Conservation (phyloP, 2,797 vertebrate species). For the Kryptolebias ocellatus region DNA sequence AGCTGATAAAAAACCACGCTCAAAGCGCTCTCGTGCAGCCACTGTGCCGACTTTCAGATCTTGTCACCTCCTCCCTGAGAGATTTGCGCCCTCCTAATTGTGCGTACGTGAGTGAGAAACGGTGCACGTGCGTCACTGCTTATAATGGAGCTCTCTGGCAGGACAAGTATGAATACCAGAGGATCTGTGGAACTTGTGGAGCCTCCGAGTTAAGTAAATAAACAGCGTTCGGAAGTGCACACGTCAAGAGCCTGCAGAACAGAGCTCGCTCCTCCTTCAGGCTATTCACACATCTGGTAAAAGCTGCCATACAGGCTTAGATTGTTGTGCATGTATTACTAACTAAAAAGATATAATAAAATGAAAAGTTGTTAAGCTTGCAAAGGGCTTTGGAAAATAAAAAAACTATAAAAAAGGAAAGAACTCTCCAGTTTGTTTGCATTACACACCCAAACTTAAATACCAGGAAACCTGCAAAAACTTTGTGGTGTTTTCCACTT, state of each 20-base stretch:
- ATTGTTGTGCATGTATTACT: neutral
- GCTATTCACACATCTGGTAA: conserved; percentile 10
- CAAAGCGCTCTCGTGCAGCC: conserved; percentile 14
- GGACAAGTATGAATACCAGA: conserved; percentile 57
- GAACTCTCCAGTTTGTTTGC: conserved; percentile 23
- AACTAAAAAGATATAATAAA: too few relatives aligned
- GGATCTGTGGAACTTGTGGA: conserved; percentile 52
- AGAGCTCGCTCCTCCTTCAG: conserved; percentile 5
- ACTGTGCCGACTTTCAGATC: conserved; percentile 31
- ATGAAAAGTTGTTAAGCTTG: too few relatives aligned
- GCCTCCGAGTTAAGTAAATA: conserved; percentile 59
- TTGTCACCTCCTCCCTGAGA: conserved; percentile 18
- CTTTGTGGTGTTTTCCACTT: neutral
- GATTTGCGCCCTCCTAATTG: conserved; percentile 59
- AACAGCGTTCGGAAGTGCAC: conserved; percentile 46
- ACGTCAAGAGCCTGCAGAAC: conserved; percentile 15
- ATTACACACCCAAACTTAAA: neutral
- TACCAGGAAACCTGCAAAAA: neutral
- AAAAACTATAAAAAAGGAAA: too few relatives aligned
- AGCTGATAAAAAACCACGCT: conserved; percentile 19
- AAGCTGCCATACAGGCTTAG: neutral
- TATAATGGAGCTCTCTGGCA: conserved; percentile 47
- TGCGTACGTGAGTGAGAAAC: conserved; percentile 65
- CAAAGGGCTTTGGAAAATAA: too few relatives aligned
- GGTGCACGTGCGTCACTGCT: conserved; percentile 61